phyloP scores from a whole-genome alignment of 2,888 invertebrate genomes.

The Hirtodrosophila alboralis region DNA sequence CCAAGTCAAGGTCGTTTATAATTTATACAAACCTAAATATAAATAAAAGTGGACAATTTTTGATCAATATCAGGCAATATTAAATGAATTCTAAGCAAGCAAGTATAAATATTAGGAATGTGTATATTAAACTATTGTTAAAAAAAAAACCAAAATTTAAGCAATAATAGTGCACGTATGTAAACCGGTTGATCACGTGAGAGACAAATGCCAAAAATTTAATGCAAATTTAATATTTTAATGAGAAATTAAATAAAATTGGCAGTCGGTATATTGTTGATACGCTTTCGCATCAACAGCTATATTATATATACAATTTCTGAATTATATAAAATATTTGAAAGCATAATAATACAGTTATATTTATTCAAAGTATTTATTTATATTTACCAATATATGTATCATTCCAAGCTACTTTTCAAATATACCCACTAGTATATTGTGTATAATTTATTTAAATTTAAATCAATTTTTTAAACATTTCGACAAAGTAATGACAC shows the following conservation, averaged over 20 bases:
- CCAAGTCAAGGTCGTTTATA: conserved; percentile 4
- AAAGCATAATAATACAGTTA: too few species aligned
- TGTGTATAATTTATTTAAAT: too few species aligned
- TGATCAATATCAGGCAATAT: background rate
- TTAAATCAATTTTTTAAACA: background rate
- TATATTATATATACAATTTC: too few species aligned
- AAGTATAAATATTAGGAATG: background rate
- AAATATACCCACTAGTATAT: too few species aligned
- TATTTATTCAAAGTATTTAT: too few species aligned
- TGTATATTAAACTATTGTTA: background rate
- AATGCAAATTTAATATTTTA: conserved; percentile 9
- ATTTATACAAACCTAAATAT: background rate
- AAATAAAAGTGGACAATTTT: background rate
- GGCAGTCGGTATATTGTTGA: background rate
- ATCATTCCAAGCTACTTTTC: too few species aligned
- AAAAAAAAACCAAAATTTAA: too few species aligned
- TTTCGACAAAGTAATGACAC: background rate
- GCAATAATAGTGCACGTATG: background rate
- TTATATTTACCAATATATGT: too few species aligned
- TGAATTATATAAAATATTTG: too few species aligned
- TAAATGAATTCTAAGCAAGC: background rate
- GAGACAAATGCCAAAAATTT: background rate
- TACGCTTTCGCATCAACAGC: too few species aligned
- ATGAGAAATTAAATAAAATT: background rate
- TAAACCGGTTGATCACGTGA: conserved; percentile 30